Percentiles rank a stretch among this genome's conserved stretches.
Conservation (phyloP, 2,113 vertebrate genomes). For the Trematocara variabile region DNA sequence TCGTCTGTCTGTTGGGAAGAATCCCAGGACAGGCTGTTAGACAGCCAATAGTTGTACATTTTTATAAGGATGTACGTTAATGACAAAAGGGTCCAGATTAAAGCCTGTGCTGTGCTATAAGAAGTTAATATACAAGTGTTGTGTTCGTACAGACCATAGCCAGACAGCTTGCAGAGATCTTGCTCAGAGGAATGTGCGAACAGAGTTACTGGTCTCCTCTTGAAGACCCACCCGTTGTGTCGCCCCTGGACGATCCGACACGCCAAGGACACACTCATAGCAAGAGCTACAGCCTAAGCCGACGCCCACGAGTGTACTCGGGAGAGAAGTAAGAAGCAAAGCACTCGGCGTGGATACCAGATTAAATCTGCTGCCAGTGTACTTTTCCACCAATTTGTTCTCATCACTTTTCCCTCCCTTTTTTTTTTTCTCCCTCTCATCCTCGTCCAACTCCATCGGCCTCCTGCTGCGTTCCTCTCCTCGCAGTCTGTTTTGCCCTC, state of each 20-base stretch:
- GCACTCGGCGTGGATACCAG: background rate
- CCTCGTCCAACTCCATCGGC: background rate
- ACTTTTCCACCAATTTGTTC: background rate
- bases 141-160: constrained; percentile 84
- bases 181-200: constrained; percentile 97
- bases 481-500: constrained; percentile 94
- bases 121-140: background rate
- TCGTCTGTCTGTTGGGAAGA: background rate
- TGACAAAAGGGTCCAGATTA: background rate
- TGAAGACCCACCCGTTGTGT: constrained; percentile 90
- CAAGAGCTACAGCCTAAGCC: constrained; percentile 84
- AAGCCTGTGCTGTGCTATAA: background rate
- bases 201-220: constrained; percentile 98
- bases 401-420: background rate
- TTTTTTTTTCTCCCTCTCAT: background rate
- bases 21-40: background rate
- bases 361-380: background rate
- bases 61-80: background rate
- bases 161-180: constrained; percentile 94
- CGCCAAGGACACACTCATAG: constrained; percentile 79
- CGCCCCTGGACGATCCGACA: constrained; percentile 89
- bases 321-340: constrained; percentile 87
- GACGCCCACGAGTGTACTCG: constrained; percentile 88
- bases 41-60: background rate
- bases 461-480: constrained; percentile 21